These are phyloP conservation scores for Mastacembelus armatus DNA, from an alignment of 2,797 vertebrate genomes.

Conservation along the genomic window DNA sequence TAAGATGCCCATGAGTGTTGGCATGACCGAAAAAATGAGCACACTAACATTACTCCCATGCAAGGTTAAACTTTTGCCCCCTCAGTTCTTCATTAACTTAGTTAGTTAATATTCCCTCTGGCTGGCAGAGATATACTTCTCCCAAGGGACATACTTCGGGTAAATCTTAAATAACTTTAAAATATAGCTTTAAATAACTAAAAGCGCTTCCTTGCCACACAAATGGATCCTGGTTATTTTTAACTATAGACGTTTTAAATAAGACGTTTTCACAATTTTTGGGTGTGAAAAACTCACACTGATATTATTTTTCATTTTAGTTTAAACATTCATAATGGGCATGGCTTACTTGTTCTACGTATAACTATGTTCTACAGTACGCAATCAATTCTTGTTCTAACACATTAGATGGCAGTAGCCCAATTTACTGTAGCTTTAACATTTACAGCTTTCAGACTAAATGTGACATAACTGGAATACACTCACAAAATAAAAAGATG, in stretches of 20 bases:
- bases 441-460: not conserved
- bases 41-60: slow-evolving; percentile 51
- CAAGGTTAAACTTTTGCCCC: slow-evolving; percentile 45
- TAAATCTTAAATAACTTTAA: slow-evolving; percentile 60
- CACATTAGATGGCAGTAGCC: too few species aligned
- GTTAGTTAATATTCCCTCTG: slow-evolving; percentile 39
- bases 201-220: slow-evolving; percentile 37
- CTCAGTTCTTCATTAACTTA: slow-evolving; percentile 30
- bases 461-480: not conserved
- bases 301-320: not conserved
- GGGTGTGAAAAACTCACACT: slow-evolving; percentile 6
- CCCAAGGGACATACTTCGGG: slow-evolving; percentile 53
- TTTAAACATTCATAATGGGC: not conserved
- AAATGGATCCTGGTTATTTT: slow-evolving; percentile 57
- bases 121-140: slow-evolving; percentile 56
- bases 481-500: too few species aligned
- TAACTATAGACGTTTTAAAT: slow-evolving; percentile 55
- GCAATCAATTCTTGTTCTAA: slow-evolving; percentile 9
- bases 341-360: not conserved
- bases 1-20: slow-evolving; percentile 22
- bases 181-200: slow-evolving; percentile 61
- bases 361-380: too few species aligned
- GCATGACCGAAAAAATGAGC: slow-evolving; percentile 52
- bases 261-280: too few species aligned
- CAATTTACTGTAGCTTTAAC: too few species aligned